Base-by-base conservation (phyloP, 2,113 vertebrate species). In the Nanorana parkeri region DNA sequence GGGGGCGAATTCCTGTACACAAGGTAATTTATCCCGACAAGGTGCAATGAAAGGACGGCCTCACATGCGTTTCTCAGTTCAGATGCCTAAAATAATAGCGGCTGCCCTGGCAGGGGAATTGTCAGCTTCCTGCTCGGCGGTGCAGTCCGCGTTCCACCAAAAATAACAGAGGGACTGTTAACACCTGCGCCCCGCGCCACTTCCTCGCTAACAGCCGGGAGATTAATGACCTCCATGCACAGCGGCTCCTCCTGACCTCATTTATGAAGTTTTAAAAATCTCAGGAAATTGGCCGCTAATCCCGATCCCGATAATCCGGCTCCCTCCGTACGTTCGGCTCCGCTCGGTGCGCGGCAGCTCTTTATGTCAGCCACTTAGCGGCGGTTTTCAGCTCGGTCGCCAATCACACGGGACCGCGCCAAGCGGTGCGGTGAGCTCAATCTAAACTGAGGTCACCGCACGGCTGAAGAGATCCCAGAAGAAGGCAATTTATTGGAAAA, bases 21-120 rank as follows among this genome's bases (percentile, higher is more conserved):
- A 20, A 87, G 88, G 85, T 77, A 80, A 86, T 86, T 80, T 83
- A 83, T 87, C 84, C 89, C 89, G 84, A 87, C 3, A 92, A 94
- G 91, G 92, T 92, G 91, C 84, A 89, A 91, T 91, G 91, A 92
- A 91, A 92, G 85, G 89, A 61, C 36, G 88, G 90, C 88, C 90
- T 87, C 90, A 88, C 84, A 86, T 87, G 73, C 29, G 87, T 78
- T 81, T 86, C 88, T 94, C 74, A 91, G 91, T 92, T 92, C 91
- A 91, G 87, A 86, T 88, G 91, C 93, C 93, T 93, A 94, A 93
- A 93, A 94, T 94, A 93, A 93, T 90, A 91, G 83, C 90, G 86
- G 93, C 90, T 91, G 91, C 92, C 89, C 92, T 92, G 92, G 92
- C 90, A 88, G 82, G 89, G 90, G 90, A 92, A 89, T 86, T 86